Evolutionary conservation across 2,888 invertebrate genomes (phyloP), one percentile per base, ranked within the genome.

Genomic region (Melanotus villosus): DNA sequence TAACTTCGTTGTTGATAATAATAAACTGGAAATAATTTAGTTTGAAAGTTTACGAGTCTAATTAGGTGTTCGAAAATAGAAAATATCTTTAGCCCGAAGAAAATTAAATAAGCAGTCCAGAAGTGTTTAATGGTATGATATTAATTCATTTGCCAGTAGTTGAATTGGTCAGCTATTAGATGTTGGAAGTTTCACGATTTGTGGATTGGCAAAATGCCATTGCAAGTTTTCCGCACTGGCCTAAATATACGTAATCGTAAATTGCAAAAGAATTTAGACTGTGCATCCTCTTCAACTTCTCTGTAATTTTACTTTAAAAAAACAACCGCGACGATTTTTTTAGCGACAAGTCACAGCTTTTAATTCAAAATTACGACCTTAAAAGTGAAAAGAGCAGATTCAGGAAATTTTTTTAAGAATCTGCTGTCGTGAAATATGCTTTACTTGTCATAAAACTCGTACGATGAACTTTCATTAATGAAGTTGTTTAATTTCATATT

Each of bases 221-320:
- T 68, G 71, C 64, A 67, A 66, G 64, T 68, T 71, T 68, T 64
- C 71, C 71, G 71, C 64, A 50, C 59, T 56, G 65, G 57, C 68
- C 65, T 68, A 68, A 71, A 71, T 68, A 68, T 67, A 65, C 54
- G 57, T 68, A 71, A 68, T 71, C 68, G 47, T 68, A 71, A 71
- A 71, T 34, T 71, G 65, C 58, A 57, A 50, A 54, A 58, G 62
- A 65, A 56, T 57, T 21, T 47, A 14, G 64, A 38, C 56, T 38
- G 9, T 32, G n/a, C 10, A 26, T 21, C 14, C 43, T 43, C n/a
- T n/a, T n/a, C n/a, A n/a, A n/a, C n/a, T n/a, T n/a, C n/a, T n/a
- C n/a, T n/a, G n/a, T n/a, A n/a, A n/a, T n/a, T n/a, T n/a, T n/a
- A n/a, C n/a, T n/a, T n/a, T n/a, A n/a, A n/a, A n/a, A n/a, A n/a